Base-by-base conservation (phyloP, 2,113 vertebrate species). In the Formicarius rufipectus region DNA sequence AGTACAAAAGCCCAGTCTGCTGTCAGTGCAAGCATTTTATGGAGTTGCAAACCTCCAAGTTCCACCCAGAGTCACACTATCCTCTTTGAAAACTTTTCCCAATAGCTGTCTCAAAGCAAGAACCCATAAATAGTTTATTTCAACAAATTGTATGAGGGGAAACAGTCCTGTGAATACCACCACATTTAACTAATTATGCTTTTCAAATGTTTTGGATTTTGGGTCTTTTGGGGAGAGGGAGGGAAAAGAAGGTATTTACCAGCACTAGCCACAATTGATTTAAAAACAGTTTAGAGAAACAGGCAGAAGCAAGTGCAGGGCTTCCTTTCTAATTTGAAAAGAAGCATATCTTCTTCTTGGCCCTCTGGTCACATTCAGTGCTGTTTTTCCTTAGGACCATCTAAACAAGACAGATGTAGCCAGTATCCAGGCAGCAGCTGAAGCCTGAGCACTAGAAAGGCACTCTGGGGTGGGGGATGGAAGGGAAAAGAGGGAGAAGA, bases 341-440 rank as follows among this genome's bases (percentile, higher is more conserved):
- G 86, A 95, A 95, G 90, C 47, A 39, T 84, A 94, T 87, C 92
- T 93, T 82, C 0, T 73, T 93, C 52, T 81, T 64, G 58, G 83
- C 90, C 95, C 95, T 95, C 52, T n/a, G 24, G 93, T 93, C 92
- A 96, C 83, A 90, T 86, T 93, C 76, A 81, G 60, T 56, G 83
- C 88, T 87, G 93, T 63, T 97, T 95, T 96, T 94, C 55, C 95
- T 94, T 93, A 86, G 83, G 92, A 93, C 92, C 86, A 95, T 78
- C 90, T 92, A 96, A 95, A 94, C 83, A 90, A 95, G 95, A 94
- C 86, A 96, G 90, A 96, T 94, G 88, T 59, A 96, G 90, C 55
- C 87, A 96, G 94, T 91, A 95, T 78, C 93, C 63, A 94, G 83
- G 95, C 95, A 97, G 96, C 95, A 96, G 93, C 92, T 91, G 85